Percentiles rank a stretch among this genome's conserved stretches.
These are phyloP conservation scores for Varroa destructor DNA, from an alignment of 1,140 invertebrate genomes.

Conservation along the genomic window DNA sequence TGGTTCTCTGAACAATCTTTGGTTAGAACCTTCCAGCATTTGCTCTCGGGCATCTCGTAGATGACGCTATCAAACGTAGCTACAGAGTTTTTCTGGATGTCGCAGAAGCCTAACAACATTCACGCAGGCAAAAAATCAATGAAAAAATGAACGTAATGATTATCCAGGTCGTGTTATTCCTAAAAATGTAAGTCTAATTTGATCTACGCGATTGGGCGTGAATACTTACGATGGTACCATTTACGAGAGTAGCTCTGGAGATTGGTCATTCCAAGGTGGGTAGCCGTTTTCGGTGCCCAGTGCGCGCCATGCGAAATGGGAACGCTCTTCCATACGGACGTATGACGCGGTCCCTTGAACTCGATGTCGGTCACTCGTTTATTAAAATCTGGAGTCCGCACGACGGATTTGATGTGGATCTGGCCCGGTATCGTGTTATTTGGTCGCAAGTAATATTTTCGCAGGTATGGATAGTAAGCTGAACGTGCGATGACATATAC, in stretches of 20 bases:
- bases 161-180: too few relatives aligned
- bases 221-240: conserved; percentile 10
- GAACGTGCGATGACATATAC: neutral
- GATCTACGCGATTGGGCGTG: too few relatives aligned
- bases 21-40: conserved; percentile 3
- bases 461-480: neutral
- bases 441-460: neutral
- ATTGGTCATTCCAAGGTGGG: neutral
- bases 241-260: conserved; percentile 9
- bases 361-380: conserved; percentile 13
- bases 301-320: conserved; percentile 8
- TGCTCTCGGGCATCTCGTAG: conserved; percentile 3
- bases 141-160: too few relatives aligned
- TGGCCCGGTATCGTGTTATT: neutral
- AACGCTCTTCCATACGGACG: neutral
- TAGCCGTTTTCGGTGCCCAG: conserved; percentile 1
- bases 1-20: conserved; percentile 11
- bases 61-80: conserved; percentile 7
- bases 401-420: conserved; percentile 12
- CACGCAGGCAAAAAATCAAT: too few relatives aligned
- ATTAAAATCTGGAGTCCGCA: neutral
- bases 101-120: neutral
- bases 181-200: too few relatives aligned
- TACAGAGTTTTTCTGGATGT: neutral
- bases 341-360: neutral